Conservation (phyloP, 2,888 invertebrate species). For the Drosophila percnosoma region DNA sequence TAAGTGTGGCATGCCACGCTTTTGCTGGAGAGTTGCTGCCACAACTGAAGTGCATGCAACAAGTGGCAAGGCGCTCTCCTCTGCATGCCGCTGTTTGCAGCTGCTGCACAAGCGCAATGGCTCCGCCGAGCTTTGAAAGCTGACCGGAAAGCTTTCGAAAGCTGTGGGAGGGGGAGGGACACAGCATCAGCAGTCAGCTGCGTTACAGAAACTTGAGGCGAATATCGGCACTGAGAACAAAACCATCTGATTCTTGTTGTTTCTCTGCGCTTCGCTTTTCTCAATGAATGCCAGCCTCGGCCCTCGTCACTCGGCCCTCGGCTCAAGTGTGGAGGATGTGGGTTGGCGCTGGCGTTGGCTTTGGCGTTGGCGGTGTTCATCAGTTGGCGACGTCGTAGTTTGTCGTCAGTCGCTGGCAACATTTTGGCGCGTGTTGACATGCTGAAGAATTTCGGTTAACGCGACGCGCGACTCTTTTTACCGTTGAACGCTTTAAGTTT, state of each 20-base stretch:
- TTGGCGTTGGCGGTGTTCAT: slow-evolving; percentile 29
- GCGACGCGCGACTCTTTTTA: slow-evolving; percentile 70
- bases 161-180: not conserved
- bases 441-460: slow-evolving; percentile 77
- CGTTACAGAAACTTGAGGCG: slow-evolving; percentile 57
- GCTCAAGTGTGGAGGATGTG: slow-evolving; percentile 9
- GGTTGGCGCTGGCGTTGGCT: slow-evolving; percentile 3
- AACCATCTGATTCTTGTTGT: slow-evolving; percentile 78
- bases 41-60: slow-evolving; percentile 25
- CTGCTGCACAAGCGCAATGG: slow-evolving; percentile 40
- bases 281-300: slow-evolving; percentile 62
- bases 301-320: not conserved
- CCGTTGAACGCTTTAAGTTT: slow-evolving; percentile 74
- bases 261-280: slow-evolving; percentile 36
- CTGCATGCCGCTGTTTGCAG: slow-evolving; percentile 42
- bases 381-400: slow-evolving; percentile 43
- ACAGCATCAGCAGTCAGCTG: slow-evolving; percentile 72
- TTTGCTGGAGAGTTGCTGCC: not conserved
- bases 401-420: slow-evolving; percentile 83
- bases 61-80: slow-evolving; percentile 26
- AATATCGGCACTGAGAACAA: slow-evolving; percentile 45
- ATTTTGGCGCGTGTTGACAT: slow-evolving; percentile 85
- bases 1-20: not conserved
- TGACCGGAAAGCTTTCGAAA: slow-evolving; percentile 14
- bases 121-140: not conserved